Evolutionary conservation across 2,888 invertebrate genomes (phyloP).

Genomic region (Harpalus rubripes): DNA sequence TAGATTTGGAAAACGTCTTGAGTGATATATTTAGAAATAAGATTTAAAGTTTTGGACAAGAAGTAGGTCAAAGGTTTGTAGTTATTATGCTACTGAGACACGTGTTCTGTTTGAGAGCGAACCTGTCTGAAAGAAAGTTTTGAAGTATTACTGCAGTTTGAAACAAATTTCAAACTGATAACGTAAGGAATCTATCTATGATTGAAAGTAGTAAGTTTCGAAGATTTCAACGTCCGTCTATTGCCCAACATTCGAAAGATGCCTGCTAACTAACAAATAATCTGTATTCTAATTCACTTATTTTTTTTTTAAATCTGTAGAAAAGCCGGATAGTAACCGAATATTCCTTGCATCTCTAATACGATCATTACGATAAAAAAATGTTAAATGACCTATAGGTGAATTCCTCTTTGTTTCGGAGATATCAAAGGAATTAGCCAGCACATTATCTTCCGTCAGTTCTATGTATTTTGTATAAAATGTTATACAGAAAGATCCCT

Average conservation of each 20-base stretch:
- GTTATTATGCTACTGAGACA: slow-evolving; percentile 48
- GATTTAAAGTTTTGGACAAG: slow-evolving; percentile 40
- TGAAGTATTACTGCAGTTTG: slow-evolving; percentile 39
- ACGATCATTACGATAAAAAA: no score
- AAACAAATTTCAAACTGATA: slow-evolving; percentile 37
- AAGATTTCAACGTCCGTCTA: no score
- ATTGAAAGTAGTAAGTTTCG: slow-evolving; percentile 8
- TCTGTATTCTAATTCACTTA: not conserved
- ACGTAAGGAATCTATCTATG: slow-evolving; percentile 20
- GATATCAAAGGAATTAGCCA: no score
- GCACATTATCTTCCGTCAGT: no score
- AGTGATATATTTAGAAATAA: slow-evolving; percentile 42
- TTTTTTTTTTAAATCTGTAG: not conserved
- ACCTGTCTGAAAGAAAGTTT: slow-evolving; percentile 38
- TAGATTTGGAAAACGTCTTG: slow-evolving; percentile 25
- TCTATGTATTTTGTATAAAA: no score
- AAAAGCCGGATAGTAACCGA: no score
- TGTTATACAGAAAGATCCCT: no score
- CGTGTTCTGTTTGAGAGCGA: slow-evolving; percentile 28
- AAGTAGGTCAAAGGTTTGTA: slow-evolving; percentile 41
- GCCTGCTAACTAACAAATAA: not conserved
- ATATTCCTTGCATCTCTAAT: no score
- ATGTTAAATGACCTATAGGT: no score
- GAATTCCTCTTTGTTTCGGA: no score
- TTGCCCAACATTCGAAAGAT: not conserved